These are phyloP conservation scores for Hydrocynus forskahlii DNA, from an alignment of 2,797 vertebrate genomes.

Conservation along the genomic window DNA sequence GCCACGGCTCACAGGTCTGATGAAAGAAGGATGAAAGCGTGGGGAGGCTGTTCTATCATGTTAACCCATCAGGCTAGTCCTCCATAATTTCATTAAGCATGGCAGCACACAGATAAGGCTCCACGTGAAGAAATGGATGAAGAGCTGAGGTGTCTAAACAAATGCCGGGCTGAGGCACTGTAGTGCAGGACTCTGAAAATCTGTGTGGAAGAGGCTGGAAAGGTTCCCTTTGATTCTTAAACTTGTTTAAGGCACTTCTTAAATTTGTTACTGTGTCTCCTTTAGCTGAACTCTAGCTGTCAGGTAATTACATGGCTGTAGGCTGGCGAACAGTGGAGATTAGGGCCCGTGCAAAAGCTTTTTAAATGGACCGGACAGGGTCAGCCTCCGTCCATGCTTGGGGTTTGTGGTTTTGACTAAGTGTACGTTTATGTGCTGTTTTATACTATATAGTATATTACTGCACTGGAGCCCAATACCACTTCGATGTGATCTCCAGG, in stretches of 20 bases:
- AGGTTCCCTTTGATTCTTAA: background rate
- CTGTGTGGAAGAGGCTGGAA: background rate
- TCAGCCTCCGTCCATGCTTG: too few relatives aligned
- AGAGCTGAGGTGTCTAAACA: background rate
- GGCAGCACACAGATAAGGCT: conserved; percentile 18
- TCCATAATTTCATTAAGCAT: conserved; percentile 21
- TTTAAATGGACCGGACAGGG: background rate
- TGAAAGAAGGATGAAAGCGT: conserved; percentile 45
- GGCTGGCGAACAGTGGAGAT: conserved; percentile 3
- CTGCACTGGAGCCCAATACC: too few relatives aligned
- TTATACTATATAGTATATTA: too few relatives aligned
- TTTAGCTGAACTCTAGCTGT: conserved; percentile 28
- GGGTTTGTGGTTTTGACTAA: too few relatives aligned
- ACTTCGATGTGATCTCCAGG: too few relatives aligned
- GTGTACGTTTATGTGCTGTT: too few relatives aligned
- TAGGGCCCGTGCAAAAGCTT: background rate
- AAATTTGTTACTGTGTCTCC: conserved; percentile 36
- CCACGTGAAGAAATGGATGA: conserved; percentile 4
- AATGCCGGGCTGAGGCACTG: background rate
- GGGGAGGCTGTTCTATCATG: conserved; percentile 35
- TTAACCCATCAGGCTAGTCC: background rate
- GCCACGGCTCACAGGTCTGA: conserved; percentile 28
- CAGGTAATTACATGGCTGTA: conserved; percentile 39
- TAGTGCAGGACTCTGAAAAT: background rate
- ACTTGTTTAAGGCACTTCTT: conserved; percentile 45